A percentile compares a stretch with the other conserved stretches of the same genome.
Evolutionary conservation across 2,888 invertebrate genomes (phyloP).

Genomic region (Sisyra terminalis): DNA sequence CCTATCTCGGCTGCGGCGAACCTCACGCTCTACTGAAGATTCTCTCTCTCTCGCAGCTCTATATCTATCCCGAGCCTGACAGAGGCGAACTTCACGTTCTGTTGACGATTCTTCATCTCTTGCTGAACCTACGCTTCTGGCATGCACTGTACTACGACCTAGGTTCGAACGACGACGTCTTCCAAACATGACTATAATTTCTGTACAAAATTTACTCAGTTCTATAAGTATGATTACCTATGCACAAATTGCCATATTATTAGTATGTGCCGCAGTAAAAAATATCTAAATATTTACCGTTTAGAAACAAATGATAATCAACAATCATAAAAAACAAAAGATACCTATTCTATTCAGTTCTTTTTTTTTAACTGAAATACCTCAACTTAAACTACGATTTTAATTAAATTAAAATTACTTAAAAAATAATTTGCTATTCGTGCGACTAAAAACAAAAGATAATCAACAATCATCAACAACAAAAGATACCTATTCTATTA

Average conservation of each 20-base stretch:
- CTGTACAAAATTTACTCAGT: conserved; percentile 7
- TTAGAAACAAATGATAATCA: not conserved
- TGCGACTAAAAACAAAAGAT: not conserved
- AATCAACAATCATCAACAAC: not conserved
- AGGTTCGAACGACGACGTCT: conserved; percentile 6
- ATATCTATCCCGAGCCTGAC: conserved; percentile 8
- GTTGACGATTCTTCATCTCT: conserved; percentile 9
- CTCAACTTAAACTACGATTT: not conserved
- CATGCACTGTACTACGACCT: conserved; percentile 8
- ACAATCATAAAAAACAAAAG: not conserved
- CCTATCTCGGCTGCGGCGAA: conserved; percentile 7
- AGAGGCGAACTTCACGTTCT: conserved; percentile 8
- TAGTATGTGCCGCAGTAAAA: not conserved
- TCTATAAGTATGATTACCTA: not conserved
- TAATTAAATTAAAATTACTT: too few species aligned
- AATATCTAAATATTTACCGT: not conserved
- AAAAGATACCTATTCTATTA: too few species aligned
- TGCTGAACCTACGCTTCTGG: conserved; percentile 8
- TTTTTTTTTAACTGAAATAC: too few species aligned
- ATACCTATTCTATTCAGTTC: not conserved
- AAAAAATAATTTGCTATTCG: not conserved
- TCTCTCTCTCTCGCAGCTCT: conserved; percentile 8
- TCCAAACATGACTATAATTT: conserved; percentile 5
- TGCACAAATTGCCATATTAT: not conserved
- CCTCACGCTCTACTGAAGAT: too few species aligned